These are phyloP conservation scores for Pogonognathellus flavescens DNA, from an alignment of 1,140 invertebrate species.

Conservation along the genomic window DNA sequence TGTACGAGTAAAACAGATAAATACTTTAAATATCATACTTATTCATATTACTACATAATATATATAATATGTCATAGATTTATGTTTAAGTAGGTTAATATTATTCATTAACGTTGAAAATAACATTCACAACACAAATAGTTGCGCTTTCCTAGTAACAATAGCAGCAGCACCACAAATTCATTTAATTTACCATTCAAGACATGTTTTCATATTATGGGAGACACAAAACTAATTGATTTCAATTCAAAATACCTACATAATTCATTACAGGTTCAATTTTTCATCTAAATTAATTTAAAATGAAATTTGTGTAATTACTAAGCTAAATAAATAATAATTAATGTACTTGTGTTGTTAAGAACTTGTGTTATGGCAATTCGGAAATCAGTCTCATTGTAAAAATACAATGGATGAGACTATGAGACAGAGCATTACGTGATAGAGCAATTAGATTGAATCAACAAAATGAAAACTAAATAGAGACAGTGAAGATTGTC, in stretches of 20 bases:
- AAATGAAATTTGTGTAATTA: background rate
- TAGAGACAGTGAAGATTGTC: too few species aligned
- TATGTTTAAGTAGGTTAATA: background rate
- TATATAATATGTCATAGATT: too few species aligned
- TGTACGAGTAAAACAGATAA: too few species aligned
- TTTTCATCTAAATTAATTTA: background rate
- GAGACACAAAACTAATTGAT: too few species aligned
- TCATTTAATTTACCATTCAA: background rate
- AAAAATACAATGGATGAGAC: conserved; percentile 22
- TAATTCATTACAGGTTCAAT: too few species aligned
- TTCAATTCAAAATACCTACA: background rate
- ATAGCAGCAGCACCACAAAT: conserved; percentile 35
- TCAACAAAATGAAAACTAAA: too few species aligned
- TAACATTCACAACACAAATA: conserved; percentile 15
- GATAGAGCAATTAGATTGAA: too few species aligned
- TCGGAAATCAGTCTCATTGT: conserved; percentile 29
- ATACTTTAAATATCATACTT: too few species aligned
- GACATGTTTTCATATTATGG: too few species aligned
- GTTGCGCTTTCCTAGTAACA: background rate
- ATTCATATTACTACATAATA: too few species aligned
- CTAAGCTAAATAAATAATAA: background rate
- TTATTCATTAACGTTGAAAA: background rate
- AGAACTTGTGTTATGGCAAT: background rate
- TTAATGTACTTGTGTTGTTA: background rate
- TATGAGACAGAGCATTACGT: background rate